These are phyloP conservation scores for Pteromalus puparum DNA, from an alignment of 1,140 invertebrate genomes.

Conservation along the genomic window DNA sequence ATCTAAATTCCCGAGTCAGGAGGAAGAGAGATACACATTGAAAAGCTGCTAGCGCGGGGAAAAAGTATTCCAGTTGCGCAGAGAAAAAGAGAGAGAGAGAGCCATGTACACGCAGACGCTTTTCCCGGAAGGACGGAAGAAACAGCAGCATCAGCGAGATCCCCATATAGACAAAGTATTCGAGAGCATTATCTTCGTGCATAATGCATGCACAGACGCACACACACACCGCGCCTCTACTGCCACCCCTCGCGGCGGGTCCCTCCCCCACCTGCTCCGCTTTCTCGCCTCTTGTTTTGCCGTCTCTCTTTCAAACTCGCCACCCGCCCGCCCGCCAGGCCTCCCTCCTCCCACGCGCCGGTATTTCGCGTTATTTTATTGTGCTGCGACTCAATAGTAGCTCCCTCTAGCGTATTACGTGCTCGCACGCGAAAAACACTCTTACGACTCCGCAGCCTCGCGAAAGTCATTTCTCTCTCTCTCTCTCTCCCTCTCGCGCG, in stretches of 20 bases:
- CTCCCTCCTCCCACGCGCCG: constrained; percentile 20
- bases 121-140: constrained; percentile 56
- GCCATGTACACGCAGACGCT: constrained; percentile 58
- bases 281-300: constrained; percentile 57
- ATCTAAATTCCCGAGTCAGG: constrained; percentile 53
- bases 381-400: constrained; percentile 73
- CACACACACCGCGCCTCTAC: constrained; percentile 55
- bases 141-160: constrained; percentile 44
- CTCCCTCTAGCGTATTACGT: constrained; percentile 64
- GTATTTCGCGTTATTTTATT: constrained; percentile 75
- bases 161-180: constrained; percentile 75
- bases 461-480: constrained; percentile 17
- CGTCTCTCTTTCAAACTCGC: constrained; percentile 53
- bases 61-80: constrained; percentile 60
- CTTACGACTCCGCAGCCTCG: constrained; percentile 18
- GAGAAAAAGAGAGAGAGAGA: constrained; percentile 51
- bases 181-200: constrained; percentile 75
- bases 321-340: constrained; percentile 8
- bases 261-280: constrained; percentile 52
- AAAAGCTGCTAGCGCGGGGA: constrained; percentile 51
- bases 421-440: constrained; percentile 29
- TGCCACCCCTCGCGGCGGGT: constrained; percentile 54
- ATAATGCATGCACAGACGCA: constrained; percentile 73
- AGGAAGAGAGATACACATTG: constrained; percentile 53
- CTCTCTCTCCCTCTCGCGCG: neutral